Evolutionary conservation across 2,888 invertebrate species (phyloP).

Genomic region (Lepeophtheirus nordmannii): DNA sequence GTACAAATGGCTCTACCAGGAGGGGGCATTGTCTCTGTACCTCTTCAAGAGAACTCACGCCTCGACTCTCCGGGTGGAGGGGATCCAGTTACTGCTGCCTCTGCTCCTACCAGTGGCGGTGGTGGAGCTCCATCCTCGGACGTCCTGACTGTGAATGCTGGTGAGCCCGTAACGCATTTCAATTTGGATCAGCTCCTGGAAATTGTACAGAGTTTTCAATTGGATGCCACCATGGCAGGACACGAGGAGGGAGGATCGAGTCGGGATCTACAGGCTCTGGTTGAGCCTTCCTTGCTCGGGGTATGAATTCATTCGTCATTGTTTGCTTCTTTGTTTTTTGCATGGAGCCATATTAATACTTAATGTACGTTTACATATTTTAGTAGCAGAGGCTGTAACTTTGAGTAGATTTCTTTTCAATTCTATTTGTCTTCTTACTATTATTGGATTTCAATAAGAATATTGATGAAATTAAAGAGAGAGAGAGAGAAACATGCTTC

Average conservation of each 20-base stretch:
- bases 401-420: too few species aligned
- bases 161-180: conserved; percentile 27
- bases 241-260: conserved; percentile 7
- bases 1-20: conserved; percentile 23
- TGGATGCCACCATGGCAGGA: conserved; percentile 25
- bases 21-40: conserved; percentile 22
- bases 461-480: too few species aligned
- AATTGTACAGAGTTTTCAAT: conserved; percentile 29
- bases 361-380: too few species aligned
- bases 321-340: background rate
- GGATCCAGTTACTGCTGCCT: background rate
- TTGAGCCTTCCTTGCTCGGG: background rate
- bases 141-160: conserved; percentile 9
- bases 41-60: background rate
- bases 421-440: too few species aligned
- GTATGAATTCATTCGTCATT: background rate
- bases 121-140: background rate
- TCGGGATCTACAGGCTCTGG: background rate
- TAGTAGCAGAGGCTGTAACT: too few species aligned
- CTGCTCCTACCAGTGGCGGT: background rate
- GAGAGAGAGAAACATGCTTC: too few species aligned
- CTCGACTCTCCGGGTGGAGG: background rate
- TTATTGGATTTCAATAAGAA: too few species aligned
- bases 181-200: conserved; percentile 30
- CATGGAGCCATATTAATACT: background rate